Evolutionary conservation across 2,113 vertebrate genomes (phyloP).

Genomic region (Cepphus grylle): DNA sequence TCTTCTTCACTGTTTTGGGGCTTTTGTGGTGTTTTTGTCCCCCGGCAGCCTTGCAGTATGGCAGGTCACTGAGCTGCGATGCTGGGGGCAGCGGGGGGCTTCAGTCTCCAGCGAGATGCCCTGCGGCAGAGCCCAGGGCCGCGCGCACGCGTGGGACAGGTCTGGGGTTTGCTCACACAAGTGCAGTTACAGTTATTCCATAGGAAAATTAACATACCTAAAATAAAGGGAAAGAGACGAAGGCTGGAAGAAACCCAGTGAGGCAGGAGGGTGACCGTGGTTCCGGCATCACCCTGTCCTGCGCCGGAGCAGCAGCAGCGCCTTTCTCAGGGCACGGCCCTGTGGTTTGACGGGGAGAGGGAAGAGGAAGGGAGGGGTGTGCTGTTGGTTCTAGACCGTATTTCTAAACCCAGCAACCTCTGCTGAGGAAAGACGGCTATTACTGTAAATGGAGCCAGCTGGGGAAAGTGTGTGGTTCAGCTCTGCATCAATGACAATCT

Average conservation of each 20-base stretch:
- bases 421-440: neutral
- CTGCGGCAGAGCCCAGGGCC: neutral
- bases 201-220: neutral
- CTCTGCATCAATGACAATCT: neutral
- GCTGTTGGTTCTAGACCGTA: neutral
- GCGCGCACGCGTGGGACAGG: rapidly evolving
- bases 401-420: neutral
- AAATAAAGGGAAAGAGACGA: rapidly evolving
- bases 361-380: neutral
- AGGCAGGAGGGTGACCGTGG: rapidly evolving
- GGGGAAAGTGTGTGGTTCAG: neutral
- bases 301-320: neutral
- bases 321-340: rapidly evolving
- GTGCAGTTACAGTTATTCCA: neutral
- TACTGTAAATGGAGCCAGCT: neutral
- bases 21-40: neutral
- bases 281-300: neutral
- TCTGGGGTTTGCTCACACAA: neutral
- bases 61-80: neutral
- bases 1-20: neutral
- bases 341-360: neutral
- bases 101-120: rapidly evolving
- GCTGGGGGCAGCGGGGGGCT: neutral
- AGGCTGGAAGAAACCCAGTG: neutral
- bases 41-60: neutral